Evolutionary conservation across 2,888 invertebrate species (phyloP), one percentile per base, ranked within the genome.

Genomic region (Corythucha ciliata): DNA sequence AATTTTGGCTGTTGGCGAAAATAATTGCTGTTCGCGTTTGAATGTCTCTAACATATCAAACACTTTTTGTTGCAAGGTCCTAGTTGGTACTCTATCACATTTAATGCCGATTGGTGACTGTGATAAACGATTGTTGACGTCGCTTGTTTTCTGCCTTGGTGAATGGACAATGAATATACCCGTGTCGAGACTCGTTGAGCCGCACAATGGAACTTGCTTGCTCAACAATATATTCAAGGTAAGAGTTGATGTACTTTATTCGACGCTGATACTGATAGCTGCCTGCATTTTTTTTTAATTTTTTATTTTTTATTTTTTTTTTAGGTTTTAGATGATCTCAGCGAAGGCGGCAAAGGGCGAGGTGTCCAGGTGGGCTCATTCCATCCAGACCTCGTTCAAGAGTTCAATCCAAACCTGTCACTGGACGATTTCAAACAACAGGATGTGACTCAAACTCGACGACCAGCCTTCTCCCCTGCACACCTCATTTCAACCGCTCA

Each of bases 91-190:
- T 5, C 65, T 77, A 21, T 69, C 72, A 26, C 69, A 69, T 42
- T 68, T 75, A 63, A 70, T 73, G 59, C 69, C 71, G 16, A 58
- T 69, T 12, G 75, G 76, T 21, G 72, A 75, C 22, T 77, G 77
- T 34, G 82, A 82, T 60, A 81, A 81, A 62, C 77, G 86, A 52
- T 69, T 90, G 49, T 77, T 85, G 12, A 81, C 85, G 25, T 84
- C 90, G 0, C 73, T 93, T 60, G 76, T 94, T 63, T 78, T 93
- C 50, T 89, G 91, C 65, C 73, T 96, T 55, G 90, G 91, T 0
- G 93, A 94, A 70, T 93, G 92, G 81, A 91, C 91, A 49, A 90
- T 94, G 78, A 76, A 82, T 41, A 77, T 93, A 52, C 75, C 75
- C 1, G 61, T 71, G 25, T 58, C 65, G 12, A 63, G 63, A 22